phyloP scores from a whole-genome alignment of 2,797 vertebrate species.

The Esox masquinongy region DNA sequence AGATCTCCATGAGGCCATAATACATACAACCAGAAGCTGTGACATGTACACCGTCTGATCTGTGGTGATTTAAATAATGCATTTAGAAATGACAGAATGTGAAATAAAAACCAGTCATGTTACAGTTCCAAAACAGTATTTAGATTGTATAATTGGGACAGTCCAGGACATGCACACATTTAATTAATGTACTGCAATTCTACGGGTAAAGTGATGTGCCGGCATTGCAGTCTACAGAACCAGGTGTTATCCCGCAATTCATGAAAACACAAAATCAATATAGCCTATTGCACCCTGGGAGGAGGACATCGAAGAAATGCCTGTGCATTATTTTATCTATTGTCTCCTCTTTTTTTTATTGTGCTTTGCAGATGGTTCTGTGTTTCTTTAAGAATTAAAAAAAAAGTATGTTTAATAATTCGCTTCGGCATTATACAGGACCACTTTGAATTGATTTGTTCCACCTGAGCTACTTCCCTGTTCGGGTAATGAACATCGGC shows the following conservation, averaged over 20 bases:
- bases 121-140: neutral
- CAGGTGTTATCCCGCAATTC: too few relatives aligned
- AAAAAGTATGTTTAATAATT: neutral
- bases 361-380: constrained; percentile 36
- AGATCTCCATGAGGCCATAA: too few relatives aligned
- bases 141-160: too few relatives aligned
- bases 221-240: too few relatives aligned
- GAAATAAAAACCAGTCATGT: neutral
- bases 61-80: neutral
- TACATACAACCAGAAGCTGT: too few relatives aligned
- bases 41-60: too few relatives aligned
- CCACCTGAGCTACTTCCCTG: neutral
- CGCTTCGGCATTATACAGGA: neutral
- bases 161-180: too few relatives aligned
- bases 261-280: neutral
- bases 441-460: neutral
- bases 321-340: constrained; percentile 2
- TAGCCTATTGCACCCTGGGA: neutral
- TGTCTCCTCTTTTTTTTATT: constrained; percentile 17
- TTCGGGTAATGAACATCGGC: neutral
- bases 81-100: neutral
- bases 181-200: too few relatives aligned
- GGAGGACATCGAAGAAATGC: neutral
- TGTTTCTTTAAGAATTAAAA: constrained; percentile 32
- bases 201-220: too few relatives aligned